phyloP scores from a whole-genome alignment of 2,797 vertebrate genomes.

The Trichosurus vulpecula region DNA sequence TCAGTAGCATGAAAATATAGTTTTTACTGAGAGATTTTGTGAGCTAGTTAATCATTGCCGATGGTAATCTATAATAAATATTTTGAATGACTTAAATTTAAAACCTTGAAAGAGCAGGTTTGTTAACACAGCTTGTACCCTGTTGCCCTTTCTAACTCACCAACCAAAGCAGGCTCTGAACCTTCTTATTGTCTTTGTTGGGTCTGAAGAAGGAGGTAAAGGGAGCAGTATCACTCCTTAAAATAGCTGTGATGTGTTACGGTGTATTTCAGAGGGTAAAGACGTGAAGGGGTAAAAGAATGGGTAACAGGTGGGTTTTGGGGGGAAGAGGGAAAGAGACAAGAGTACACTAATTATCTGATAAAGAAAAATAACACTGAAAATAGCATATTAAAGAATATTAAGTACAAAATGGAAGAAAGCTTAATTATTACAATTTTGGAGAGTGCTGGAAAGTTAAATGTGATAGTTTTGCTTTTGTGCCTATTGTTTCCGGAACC shows the following conservation, averaged over 20 bases:
- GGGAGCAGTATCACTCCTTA: background rate
- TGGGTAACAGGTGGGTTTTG: background rate
- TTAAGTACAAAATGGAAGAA: conserved; percentile 4
- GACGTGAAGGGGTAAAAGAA: background rate
- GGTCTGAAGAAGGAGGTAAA: background rate
- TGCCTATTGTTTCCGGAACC: background rate
- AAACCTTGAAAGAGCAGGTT: conserved; percentile 34
- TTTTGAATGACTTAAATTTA: conserved; percentile 13
- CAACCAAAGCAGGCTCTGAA: background rate
- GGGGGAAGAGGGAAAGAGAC: background rate
- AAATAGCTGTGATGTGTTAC: background rate
- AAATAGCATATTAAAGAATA: background rate
- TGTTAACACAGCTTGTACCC: conserved; percentile 4
- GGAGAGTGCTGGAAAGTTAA: background rate
- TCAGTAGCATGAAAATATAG: conserved; percentile 71
- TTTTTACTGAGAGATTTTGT: conserved; percentile 63
- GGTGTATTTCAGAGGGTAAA: conserved; percentile 8
- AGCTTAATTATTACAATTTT: conserved; percentile 16
- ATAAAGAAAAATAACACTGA: background rate
- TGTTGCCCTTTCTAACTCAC: background rate
- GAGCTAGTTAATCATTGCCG: conserved; percentile 61
- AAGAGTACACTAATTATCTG: conserved; percentile 3
- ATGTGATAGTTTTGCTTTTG: background rate
- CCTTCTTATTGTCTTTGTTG: background rate
- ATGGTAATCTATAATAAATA: conserved; percentile 56